Conservation (phyloP, 2,113 vertebrate genomes). For the Danionella cerebrum region DNA sequence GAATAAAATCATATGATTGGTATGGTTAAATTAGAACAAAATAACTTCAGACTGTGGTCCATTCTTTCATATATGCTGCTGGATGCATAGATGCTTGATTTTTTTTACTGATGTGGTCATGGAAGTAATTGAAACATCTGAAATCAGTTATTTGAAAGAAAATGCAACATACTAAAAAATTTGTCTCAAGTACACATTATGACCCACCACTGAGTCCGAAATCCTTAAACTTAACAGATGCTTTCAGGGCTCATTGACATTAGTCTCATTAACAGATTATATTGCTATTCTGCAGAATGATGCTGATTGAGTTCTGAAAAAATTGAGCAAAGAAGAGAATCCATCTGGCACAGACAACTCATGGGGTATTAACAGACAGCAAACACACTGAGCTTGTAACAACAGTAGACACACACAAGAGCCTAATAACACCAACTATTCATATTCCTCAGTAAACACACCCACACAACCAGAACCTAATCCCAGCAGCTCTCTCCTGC, state of each 20-base stretch:
- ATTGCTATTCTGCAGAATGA: not conserved
- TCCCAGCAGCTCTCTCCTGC: not conserved
- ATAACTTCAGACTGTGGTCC: too few species aligned
- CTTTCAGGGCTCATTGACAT: not conserved
- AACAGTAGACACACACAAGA: constrained; percentile 25
- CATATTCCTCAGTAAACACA: constrained; percentile 14
- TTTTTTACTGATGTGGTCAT: too few species aligned
- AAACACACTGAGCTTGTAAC: constrained; percentile 1
- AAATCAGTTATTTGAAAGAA: too few species aligned
- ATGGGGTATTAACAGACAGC: not conserved
- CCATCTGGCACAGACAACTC: not conserved
- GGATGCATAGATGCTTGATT: too few species aligned
- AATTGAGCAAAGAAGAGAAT: not conserved
- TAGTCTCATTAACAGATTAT: not conserved
- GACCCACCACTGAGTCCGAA: too few species aligned
- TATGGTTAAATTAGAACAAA: too few species aligned
- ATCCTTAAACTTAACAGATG: not conserved
- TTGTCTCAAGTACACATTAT: too few species aligned
- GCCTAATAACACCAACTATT: constrained; percentile 23
- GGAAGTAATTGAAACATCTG: too few species aligned
- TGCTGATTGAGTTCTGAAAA: not conserved
- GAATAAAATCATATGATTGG: too few species aligned
- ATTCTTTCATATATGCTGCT: too few species aligned
- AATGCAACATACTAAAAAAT: too few species aligned
- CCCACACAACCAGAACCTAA: not conserved